Percentiles rank a stretch among this genome's conserved stretches.
These are phyloP conservation scores for Leptogaster cylindrica DNA, from an alignment of 2,888 invertebrate species.

Conservation along the genomic window DNA sequence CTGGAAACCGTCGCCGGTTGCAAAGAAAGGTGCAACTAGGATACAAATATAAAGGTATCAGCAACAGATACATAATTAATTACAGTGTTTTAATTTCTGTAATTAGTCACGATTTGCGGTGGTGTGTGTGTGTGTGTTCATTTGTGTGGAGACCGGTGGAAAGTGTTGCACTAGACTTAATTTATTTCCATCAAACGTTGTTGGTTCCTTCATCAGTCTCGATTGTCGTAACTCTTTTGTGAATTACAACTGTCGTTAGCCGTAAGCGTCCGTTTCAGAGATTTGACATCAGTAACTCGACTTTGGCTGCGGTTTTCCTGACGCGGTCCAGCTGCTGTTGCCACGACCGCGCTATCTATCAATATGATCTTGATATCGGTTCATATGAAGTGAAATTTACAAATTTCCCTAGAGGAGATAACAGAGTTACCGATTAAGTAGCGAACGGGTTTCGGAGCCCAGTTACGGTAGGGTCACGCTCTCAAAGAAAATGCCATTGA, in stretches of 20 bases:
- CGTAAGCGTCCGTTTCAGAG: constrained; percentile 11
- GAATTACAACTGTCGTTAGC: constrained; percentile 15
- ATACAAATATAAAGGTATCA: constrained; percentile 45
- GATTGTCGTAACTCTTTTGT: constrained; percentile 32
- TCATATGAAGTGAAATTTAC: constrained; percentile 39
- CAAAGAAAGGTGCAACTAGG: not conserved
- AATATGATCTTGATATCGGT: constrained; percentile 34
- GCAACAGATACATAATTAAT: constrained; percentile 62
- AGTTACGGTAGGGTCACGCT: too few species aligned
- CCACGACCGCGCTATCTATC: not conserved
- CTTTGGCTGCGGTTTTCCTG: not conserved
- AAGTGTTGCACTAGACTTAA: constrained; percentile 36
- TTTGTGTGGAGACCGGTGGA: constrained; percentile 2
- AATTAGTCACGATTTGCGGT: constrained; percentile 61
- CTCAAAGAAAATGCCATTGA: too few species aligned
- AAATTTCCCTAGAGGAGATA: constrained; percentile 26
- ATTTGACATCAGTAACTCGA: constrained; percentile 31
- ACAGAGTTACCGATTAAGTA: not conserved
- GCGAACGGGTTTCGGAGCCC: not conserved
- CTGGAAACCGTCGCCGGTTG: not conserved
- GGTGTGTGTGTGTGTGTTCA: constrained; percentile 15
- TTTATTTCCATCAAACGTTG: constrained; percentile 34
- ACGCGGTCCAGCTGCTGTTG: constrained; percentile 5
- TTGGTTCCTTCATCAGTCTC: constrained; percentile 39
- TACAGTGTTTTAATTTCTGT: constrained; percentile 63